phyloP scores from a whole-genome alignment of 2,888 invertebrate species.

The Cephus nigrinus region DNA sequence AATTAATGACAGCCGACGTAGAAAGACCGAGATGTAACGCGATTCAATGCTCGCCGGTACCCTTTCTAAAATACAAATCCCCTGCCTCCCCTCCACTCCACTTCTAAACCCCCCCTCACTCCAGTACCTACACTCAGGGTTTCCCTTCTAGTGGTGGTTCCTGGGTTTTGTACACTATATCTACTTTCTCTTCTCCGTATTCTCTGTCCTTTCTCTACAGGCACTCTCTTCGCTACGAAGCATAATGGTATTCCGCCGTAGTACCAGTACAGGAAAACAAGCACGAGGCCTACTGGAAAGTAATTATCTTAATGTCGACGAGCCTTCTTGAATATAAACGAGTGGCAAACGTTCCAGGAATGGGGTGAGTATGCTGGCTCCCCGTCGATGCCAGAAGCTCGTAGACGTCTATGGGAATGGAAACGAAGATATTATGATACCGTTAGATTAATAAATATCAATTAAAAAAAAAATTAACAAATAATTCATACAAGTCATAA shows the following conservation, averaged over 20 bases:
- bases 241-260: conserved; percentile 49
- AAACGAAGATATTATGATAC: no score
- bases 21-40: conserved; percentile 23
- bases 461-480: no score
- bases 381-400: no score
- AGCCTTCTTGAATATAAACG: conserved; percentile 27
- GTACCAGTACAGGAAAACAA: conserved; percentile 40
- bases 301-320: conserved; percentile 53
- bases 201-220: no score
- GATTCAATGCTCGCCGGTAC: neutral
- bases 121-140: neutral
- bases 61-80: neutral
- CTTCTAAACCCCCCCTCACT: no score
- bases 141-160: neutral
- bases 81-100: neutral
- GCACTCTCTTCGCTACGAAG: conserved; percentile 44
- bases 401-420: no score
- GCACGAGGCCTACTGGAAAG: conserved; percentile 48
- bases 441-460: no score
- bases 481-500: no score
- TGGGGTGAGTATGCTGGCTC: neutral
- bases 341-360: conserved; percentile 14
- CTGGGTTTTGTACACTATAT: neutral
- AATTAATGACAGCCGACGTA: conserved; percentile 42
- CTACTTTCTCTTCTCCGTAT: conserved; percentile 18